Conservation (phyloP, 1,140 invertebrate genomes). For the Carposina sasakii region DNA sequence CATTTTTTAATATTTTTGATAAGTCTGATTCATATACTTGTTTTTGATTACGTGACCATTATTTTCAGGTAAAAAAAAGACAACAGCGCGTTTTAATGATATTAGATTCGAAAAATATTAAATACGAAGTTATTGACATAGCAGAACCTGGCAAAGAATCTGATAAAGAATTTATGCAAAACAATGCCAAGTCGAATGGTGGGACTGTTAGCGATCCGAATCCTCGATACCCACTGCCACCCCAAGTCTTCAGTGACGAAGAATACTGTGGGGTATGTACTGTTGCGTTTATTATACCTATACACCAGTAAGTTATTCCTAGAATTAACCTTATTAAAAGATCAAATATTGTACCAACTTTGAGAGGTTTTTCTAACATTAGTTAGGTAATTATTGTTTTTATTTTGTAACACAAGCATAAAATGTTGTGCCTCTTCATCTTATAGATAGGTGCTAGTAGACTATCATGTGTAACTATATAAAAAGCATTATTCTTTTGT, state of each 20-base stretch:
- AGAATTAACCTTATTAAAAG: too few relatives aligned
- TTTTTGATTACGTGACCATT: slow-evolving; percentile 49
- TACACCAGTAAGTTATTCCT: too few relatives aligned
- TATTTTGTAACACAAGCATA: too few relatives aligned
- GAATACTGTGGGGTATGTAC: slow-evolving; percentile 91
- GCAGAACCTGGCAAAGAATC: slow-evolving; percentile 91
- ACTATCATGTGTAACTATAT: too few relatives aligned
- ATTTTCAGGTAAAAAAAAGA: slow-evolving; percentile 90
- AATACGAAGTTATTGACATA: slow-evolving; percentile 93
- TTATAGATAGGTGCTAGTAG: too few relatives aligned
- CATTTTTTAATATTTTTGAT: slow-evolving; percentile 42
- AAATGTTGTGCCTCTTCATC: too few relatives aligned
- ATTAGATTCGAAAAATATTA: slow-evolving; percentile 90
- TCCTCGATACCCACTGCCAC: slow-evolving; percentile 84
- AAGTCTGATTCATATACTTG: slow-evolving; percentile 52
- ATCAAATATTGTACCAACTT: too few relatives aligned
- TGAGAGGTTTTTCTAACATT: too few relatives aligned
- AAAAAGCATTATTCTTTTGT: too few relatives aligned
- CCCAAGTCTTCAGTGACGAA: slow-evolving; percentile 94
- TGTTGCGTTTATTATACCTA: too few relatives aligned
- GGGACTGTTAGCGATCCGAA: slow-evolving; percentile 77
- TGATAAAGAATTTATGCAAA: slow-evolving; percentile 94
- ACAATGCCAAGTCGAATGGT: slow-evolving; percentile 85
- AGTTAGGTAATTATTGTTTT: too few relatives aligned
- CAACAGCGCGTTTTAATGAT: slow-evolving; percentile 94